Conservation (phyloP, 2,113 vertebrate genomes). For the Heteronetta atricapilla region DNA sequence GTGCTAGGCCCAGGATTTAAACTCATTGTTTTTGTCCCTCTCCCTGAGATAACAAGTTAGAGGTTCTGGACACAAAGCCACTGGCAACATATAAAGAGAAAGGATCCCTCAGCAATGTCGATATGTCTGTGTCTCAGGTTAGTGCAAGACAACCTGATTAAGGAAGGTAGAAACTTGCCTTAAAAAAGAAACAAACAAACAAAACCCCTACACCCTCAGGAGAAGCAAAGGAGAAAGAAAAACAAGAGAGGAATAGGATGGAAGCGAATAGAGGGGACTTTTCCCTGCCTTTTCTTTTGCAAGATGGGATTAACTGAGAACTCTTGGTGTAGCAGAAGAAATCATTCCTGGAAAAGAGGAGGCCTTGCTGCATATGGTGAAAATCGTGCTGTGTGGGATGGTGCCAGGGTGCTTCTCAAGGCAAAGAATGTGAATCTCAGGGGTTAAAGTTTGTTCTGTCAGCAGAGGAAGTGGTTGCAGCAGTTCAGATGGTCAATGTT, state of each 20-base stretch:
- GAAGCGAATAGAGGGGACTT: background rate
- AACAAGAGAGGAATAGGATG: background rate
- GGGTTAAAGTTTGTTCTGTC: too few relatives aligned
- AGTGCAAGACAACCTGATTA: background rate
- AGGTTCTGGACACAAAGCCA: background rate
- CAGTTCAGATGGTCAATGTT: background rate
- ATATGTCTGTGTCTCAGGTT: background rate
- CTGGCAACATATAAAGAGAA: background rate
- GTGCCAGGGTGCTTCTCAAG: too few relatives aligned
- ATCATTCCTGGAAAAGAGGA: background rate
- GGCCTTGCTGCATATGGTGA: too few relatives aligned
- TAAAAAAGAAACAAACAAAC: background rate
- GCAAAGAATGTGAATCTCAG: too few relatives aligned
- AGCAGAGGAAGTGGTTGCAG: background rate
- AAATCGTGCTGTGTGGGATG: too few relatives aligned
- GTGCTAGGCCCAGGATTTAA: background rate
- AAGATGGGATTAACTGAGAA: background rate
- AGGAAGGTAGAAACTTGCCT: background rate
- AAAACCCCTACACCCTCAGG: background rate
- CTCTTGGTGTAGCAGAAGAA: background rate
- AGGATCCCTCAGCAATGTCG: background rate
- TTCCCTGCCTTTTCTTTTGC: background rate
- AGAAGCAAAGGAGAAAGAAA: background rate
- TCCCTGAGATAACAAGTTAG: background rate
- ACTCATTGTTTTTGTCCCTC: background rate